phyloP scores from a whole-genome alignment of 2,888 invertebrate species.

The Mechanitis mazaeus region DNA sequence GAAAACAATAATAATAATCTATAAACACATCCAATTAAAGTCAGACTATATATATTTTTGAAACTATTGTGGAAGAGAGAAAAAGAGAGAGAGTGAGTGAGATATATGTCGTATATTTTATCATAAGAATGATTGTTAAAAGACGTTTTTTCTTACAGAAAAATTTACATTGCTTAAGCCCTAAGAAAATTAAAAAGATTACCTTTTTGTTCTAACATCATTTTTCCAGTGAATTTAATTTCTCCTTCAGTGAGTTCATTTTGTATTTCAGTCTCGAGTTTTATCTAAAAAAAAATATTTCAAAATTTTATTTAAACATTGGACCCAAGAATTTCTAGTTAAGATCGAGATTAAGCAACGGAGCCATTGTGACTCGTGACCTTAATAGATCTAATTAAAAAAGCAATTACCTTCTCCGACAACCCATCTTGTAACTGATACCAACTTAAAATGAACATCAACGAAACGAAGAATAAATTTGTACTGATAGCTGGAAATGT shows the following conservation, averaged over 20 bases:
- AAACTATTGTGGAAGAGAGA: too few species aligned
- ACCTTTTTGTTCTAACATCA: conserved; percentile 66
- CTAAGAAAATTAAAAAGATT: conserved; percentile 4
- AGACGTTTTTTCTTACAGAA: too few species aligned
- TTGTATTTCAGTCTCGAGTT: conserved; percentile 46
- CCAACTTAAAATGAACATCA: conserved; percentile 88
- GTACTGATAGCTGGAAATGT: conserved; percentile 82
- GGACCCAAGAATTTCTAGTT: not conserved
- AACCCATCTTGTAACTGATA: conserved; percentile 79
- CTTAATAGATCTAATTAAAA: not conserved
- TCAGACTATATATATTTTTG: too few species aligned
- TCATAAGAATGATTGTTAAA: too few species aligned
- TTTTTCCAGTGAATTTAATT: conserved; percentile 44
- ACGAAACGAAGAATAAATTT: conserved; percentile 89
- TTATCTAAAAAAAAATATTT: conserved; percentile 45
- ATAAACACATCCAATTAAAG: too few species aligned
- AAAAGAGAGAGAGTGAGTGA: too few species aligned
- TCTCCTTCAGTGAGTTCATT: conserved; percentile 38
- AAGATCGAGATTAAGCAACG: too few species aligned
- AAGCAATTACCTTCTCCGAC: conserved; percentile 53
- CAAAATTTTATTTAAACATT: not conserved
- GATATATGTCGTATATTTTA: too few species aligned
- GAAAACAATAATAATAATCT: too few species aligned
- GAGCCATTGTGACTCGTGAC: too few species aligned
- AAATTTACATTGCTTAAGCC: too few species aligned